These are phyloP conservation scores for Idaea dimidiata DNA, from an alignment of 2,888 invertebrate genomes.

Conservation along the genomic window DNA sequence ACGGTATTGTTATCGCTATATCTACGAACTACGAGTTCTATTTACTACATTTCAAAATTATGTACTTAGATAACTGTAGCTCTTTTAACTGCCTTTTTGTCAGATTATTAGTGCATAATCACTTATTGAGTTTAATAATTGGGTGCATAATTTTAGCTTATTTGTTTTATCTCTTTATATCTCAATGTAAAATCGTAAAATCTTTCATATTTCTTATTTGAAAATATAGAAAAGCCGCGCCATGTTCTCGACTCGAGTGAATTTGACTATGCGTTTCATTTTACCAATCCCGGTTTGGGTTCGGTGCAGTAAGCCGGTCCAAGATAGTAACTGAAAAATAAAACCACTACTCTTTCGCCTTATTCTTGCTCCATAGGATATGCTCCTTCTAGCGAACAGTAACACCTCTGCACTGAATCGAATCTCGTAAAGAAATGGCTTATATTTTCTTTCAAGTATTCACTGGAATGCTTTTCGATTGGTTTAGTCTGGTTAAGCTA, in stretches of 20 bases:
- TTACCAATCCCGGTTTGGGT: constrained; percentile 43
- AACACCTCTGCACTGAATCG: constrained; percentile 11
- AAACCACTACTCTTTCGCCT: constrained; percentile 42
- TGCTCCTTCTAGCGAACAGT: constrained; percentile 25
- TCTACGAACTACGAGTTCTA: too few species aligned
- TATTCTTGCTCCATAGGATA: constrained; percentile 20
- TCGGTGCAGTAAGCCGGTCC: constrained; percentile 42
- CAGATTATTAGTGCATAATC: too few species aligned
- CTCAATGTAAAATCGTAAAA: neutral
- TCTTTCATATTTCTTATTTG: constrained; percentile 1
- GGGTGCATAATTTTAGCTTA: too few species aligned
- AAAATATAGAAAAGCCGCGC: constrained; percentile 21
- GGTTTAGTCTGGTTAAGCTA: neutral
- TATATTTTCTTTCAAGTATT: neutral
- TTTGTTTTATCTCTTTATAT: neutral
- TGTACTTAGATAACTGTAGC: too few species aligned
- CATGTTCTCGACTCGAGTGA: constrained; percentile 28
- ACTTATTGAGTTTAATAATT: too few species aligned
- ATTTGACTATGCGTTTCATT: constrained; percentile 42
- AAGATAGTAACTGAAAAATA: constrained; percentile 57
- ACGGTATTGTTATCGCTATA: too few species aligned
- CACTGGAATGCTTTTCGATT: neutral
- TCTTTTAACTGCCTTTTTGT: too few species aligned
- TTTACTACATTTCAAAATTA: too few species aligned
- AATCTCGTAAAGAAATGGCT: constrained; percentile 6